Base-by-base conservation (phyloP, 2,888 invertebrate species). In the Norana najaformis region DNA sequence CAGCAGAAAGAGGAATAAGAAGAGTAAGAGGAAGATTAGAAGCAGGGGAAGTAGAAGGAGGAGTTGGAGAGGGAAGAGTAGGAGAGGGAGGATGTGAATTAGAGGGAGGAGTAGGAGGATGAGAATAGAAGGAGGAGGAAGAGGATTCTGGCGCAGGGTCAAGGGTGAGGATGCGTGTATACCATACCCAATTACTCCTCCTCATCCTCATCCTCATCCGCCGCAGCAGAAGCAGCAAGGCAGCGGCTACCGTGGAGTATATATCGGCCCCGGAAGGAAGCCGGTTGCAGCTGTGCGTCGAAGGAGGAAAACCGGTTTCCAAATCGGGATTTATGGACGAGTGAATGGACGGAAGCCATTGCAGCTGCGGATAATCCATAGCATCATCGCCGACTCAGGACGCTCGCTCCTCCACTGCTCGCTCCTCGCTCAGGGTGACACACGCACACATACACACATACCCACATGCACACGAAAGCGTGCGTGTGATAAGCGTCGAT, bases 251-350 rank as follows among this genome's bases (percentile, higher is more conserved):
- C 23, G 53, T 69, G 30, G 30, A 6, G 69, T 30, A 69, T 69
- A 69, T 13, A 69, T 16, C 69, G 69, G n/a, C n/a, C 69, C n/a
- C 69, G 69, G 69, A 69, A 69, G n/a, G 69, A 69, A 69, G 69
- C 69, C 5, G 69, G 11, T 69, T n/a, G 30, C 69, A 30, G 69
- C 69, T n/a, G 47, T 47, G 47, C 47, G 23, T 20, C 47, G 69
- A 69, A 69, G 69, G 69, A 47, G 47, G 30, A 30, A 69, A 69
- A 69, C 69, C 69, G n/a, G 69, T 69, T 69, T 69, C 69, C 69
- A 69, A 69, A 69, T 69, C 69, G 69, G 69, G 69, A 69, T 69
- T 69, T 69, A 69, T 69, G 69, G 69, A n/a, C 69, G 69, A 69
- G 69, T 69, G 69, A 69, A 13, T 69, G 69, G 69, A 69, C 69